Percentiles rank a stretch among this genome's conserved stretches.
These are phyloP conservation scores for Malacosoma neustria DNA, from an alignment of 2,888 invertebrate genomes.

Conservation along the genomic window DNA sequence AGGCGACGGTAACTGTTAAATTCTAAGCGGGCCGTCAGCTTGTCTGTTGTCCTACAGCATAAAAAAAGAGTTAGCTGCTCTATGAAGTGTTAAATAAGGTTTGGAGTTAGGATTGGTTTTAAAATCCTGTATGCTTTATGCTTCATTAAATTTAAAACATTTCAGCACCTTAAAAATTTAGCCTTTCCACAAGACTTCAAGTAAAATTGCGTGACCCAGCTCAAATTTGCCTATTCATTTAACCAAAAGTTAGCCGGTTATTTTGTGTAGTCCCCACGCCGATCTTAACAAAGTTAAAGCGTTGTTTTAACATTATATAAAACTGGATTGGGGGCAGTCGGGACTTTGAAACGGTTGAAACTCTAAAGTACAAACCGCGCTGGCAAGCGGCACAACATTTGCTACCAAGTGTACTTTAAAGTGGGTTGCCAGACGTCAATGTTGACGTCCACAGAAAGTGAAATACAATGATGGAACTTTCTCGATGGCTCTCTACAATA, in stretches of 20 bases:
- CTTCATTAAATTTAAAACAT: too few relatives aligned
- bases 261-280: background rate
- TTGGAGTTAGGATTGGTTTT: too few relatives aligned
- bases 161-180: too few relatives aligned
- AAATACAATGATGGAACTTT: background rate
- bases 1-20: too few relatives aligned
- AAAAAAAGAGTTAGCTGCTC: too few relatives aligned
- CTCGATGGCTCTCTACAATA: too few relatives aligned
- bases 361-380: background rate
- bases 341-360: conserved; percentile 13
- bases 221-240: background rate
- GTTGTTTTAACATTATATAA: conserved; percentile 5
- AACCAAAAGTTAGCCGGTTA: background rate
- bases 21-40: too few relatives aligned
- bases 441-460: conserved; percentile 5
- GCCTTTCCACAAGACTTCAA: too few relatives aligned
- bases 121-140: too few relatives aligned
- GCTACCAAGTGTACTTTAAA: conserved; percentile 35
- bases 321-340: conserved; percentile 16
- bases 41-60: too few relatives aligned
- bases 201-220: background rate
- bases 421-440: conserved; percentile 22
- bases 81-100: too few relatives aligned
- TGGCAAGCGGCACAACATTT: conserved; percentile 23
- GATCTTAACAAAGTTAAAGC: conserved; percentile 1